A percentile compares a stretch with the other conserved stretches of the same genome.
Evolutionary conservation across 2,113 vertebrate genomes (phyloP).

Genomic region (Mohoua ochrocephala): DNA sequence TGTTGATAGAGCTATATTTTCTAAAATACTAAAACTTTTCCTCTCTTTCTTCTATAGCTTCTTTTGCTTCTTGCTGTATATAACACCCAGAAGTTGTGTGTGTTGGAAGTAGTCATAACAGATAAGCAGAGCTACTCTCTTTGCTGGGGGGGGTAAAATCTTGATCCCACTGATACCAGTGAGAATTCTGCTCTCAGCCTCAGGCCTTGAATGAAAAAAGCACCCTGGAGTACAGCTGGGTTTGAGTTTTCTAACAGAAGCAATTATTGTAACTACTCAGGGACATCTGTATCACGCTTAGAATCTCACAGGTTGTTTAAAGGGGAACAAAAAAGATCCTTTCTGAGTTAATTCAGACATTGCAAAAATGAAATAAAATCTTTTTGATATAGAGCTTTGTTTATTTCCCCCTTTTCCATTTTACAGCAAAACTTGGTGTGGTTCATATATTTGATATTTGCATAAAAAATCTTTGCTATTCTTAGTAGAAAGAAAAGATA

Average conservation of each 20-base stretch:
- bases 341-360: neutral
- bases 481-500: neutral
- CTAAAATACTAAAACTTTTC: neutral
- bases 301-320: neutral
- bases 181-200: neutral
- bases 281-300: neutral
- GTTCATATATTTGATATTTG: neutral
- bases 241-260: neutral
- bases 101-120: neutral
- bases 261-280: neutral
- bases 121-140: neutral
- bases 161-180: neutral
- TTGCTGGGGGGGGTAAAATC: neutral
- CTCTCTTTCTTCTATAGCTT: neutral
- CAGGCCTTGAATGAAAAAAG: neutral
- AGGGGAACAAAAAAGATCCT: neutral
- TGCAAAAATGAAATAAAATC: neutral
- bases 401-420: neutral
- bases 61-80: neutral
- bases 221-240: neutral
- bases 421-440: neutral
- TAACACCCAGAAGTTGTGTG: neutral
- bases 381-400: neutral
- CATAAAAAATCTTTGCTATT: neutral
- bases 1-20: neutral